Conservation (phyloP, 2,888 invertebrate species). For the Drosophila basisetae region DNA sequence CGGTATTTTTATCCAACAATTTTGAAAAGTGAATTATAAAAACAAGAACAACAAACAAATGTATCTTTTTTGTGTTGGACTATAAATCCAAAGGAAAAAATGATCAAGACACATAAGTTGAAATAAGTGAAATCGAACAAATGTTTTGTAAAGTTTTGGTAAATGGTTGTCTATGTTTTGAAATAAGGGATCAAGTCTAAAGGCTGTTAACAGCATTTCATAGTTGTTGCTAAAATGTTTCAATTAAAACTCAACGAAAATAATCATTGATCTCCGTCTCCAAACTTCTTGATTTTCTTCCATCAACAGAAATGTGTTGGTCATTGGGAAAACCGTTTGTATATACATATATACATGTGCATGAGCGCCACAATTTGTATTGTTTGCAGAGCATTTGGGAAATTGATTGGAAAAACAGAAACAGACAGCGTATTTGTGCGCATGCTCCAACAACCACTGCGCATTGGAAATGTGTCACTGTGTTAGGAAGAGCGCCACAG, state of each 20-base stretch:
- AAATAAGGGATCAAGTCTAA: not conserved
- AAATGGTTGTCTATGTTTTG: not conserved
- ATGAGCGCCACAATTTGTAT: constrained; percentile 26
- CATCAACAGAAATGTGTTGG: constrained; percentile 25
- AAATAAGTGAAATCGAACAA: not conserved
- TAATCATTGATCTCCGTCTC: constrained; percentile 22
- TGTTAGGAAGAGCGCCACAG: constrained; percentile 57
- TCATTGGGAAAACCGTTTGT: constrained; percentile 19
- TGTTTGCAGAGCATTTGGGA: constrained; percentile 35
- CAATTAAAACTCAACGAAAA: not conserved
- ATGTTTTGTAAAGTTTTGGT: not conserved
- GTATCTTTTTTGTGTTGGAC: too few relatives aligned
- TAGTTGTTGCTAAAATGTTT: not conserved
- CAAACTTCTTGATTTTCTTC: constrained; percentile 10
- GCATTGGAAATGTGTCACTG: constrained; percentile 77
- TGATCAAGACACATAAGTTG: not conserved
- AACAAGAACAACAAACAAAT: not conserved
- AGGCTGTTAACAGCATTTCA: not conserved
- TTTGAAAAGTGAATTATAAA: not conserved
- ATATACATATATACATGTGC: not conserved
- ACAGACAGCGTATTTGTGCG: constrained; percentile 43
- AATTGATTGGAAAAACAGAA: constrained; percentile 47
- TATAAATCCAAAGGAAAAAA: not conserved
- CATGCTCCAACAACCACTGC: constrained; percentile 65
- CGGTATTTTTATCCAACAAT: not conserved